Evolutionary conservation across 2,113 vertebrate species (phyloP), one percentile per base, ranked within the genome.

Genomic region (Engystomops pustulosus): DNA sequence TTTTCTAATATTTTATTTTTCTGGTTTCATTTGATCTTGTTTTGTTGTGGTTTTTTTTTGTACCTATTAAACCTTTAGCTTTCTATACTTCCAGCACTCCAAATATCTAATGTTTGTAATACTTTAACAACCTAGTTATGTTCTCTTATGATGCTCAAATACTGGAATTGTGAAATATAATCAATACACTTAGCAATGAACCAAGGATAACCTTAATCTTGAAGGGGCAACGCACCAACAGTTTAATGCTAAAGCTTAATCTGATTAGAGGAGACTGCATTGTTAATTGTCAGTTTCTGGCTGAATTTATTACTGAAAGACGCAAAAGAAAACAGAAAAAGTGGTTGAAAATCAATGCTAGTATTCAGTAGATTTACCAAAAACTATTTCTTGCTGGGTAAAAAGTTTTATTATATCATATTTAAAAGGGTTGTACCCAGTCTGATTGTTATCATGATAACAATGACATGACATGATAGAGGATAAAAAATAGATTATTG

Each of bases 131-230:
- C 41, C 25, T 60, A 27, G 12, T 30, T 60, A 60, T 58, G 49
- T 60, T 7, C 53, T 15, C 75, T 38, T 41, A 6, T 17, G 34
- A 55, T 23, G 20, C 53, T 58, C 36, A 58, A 41, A 60, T n/a
- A 55, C 32, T 36, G 25, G 34, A n/a, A 25, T 78, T 58, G 49
- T 58, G 20, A 78, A 78, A 55, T 27, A 23, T 36, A 60, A 78
- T 78, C 75, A 78, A 78, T 78, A 78, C 15, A n/a, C 36, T 78
- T 60, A 60, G 75, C 75, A 60, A 8, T 25, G 51, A 78, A 78
- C 27, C 51, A 41, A 38, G 41, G 51, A 49, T 15, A 78, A 60
- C 36, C 75, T 60, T 38, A 53, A 38, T 78, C 32, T 25, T 23
- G 18, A 4, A 23, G 23, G 58, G 9, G 75, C 51, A 78, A 58